Base-by-base conservation (phyloP, 2,113 vertebrate species). In the Ophiodon elongatus region DNA sequence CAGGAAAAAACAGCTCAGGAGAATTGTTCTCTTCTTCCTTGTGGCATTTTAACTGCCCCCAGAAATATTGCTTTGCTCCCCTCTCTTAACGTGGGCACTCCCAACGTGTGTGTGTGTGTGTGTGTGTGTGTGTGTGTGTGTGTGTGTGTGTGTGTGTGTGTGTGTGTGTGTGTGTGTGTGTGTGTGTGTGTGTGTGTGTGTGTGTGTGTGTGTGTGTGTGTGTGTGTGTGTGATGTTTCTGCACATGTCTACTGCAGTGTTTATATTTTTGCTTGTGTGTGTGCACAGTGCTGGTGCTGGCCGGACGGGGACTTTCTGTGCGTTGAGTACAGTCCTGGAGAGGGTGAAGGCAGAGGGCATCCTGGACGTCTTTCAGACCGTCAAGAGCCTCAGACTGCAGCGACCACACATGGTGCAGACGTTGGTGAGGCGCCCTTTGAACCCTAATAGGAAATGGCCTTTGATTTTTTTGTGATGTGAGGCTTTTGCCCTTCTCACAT, bases 391-490 rank as follows among this genome's bases (percentile, higher is more conserved):
- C 82, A 94, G 98, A 91, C 95, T 99, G 87, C 98, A 99, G 96
- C 97, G 98, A 95, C 98, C 98, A 74, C 98, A 99, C 92, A 99
- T 99, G 98, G 98, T 99, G 96, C 98, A 99, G 97, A 99, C 98
- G 96, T 97, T 99, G 98, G 98, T 99, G 94, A 92, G 96, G 5
- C 3, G 8, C 13, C 31, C 17, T 39, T 79, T 21, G 25, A 13
- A 59, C 14, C 43, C 33, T 50, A 0, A 39, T 21, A 3, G 1
- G 0, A 9, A 54, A n/a, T 15, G 17, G 4, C 5, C 47, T 64
- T 52, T 29, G 2, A 52, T 45, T 54, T 14, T 21, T 54, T 71
- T 35, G 11, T 69, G 27, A 17, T 27, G 25, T 31, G 62, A 8
- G 10, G 13, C 0, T 25, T 50, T 39, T 7, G 5, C 39, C 60